phyloP scores from a whole-genome alignment of 1,140 invertebrate genomes.

The Drosophila sp. region DNA sequence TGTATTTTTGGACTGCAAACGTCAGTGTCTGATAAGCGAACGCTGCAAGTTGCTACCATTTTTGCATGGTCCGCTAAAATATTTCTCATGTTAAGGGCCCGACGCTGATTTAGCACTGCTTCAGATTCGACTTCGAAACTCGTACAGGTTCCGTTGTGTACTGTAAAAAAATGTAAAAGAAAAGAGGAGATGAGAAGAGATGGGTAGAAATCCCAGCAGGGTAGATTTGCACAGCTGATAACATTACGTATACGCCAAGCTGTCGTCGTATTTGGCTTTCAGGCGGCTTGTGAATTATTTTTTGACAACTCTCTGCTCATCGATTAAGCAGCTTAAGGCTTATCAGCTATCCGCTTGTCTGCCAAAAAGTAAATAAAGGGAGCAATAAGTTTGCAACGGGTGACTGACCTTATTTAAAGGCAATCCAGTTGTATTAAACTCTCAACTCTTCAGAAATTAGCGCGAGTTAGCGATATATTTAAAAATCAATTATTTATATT shows the following conservation, averaged over 20 bases:
- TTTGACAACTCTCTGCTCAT: slow-evolving; percentile 81
- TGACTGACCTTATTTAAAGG: no score
- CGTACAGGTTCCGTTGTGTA: slow-evolving; percentile 17
- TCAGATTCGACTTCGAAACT: not conserved
- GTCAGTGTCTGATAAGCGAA: slow-evolving; percentile 75
- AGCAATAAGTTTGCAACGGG: slow-evolving; percentile 21
- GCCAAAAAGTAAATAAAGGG: slow-evolving; percentile 36
- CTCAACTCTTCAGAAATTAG: no score
- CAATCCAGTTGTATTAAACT: no score
- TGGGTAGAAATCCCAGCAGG: slow-evolving; percentile 50
- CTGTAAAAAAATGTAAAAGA: not conserved
- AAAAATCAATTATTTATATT: no score
- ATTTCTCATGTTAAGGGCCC: slow-evolving; percentile 77
- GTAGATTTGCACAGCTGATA: slow-evolving; percentile 71
- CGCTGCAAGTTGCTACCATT: slow-evolving; percentile 74
- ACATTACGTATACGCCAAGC: slow-evolving; percentile 77
- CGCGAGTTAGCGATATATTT: no score
- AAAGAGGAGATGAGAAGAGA: not conserved
- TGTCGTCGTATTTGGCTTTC: slow-evolving; percentile 76
- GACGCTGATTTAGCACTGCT: slow-evolving; percentile 60
- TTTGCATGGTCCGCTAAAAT: slow-evolving; percentile 80
- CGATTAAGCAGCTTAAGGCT: slow-evolving; percentile 82
- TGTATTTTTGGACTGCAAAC: slow-evolving; percentile 64
- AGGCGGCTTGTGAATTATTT: slow-evolving; percentile 74
- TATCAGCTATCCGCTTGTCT: slow-evolving; percentile 63